A percentile compares a stretch with the other conserved stretches of the same genome.
phyloP scores from a whole-genome alignment of 2,113 vertebrate species.

The Hucho hucho region DNA sequence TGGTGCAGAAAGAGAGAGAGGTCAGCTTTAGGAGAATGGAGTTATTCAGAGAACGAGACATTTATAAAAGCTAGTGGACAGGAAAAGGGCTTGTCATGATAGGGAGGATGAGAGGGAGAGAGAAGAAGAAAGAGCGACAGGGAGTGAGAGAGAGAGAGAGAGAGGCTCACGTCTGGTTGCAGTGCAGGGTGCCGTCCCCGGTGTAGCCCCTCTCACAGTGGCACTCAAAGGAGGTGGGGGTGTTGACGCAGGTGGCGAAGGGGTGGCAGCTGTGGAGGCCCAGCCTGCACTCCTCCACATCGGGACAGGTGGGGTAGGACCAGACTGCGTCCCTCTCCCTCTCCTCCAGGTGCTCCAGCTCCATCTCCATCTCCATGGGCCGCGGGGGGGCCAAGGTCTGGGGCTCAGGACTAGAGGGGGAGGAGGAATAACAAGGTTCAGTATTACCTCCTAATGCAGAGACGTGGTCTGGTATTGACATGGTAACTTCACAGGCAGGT shows the following conservation, averaged over 20 bases:
- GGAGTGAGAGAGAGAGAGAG: not conserved
- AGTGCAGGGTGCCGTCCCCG: conserved; percentile 84
- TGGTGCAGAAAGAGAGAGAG: conserved; percentile 38
- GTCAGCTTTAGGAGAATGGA: not conserved
- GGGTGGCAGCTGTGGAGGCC: conserved; percentile 85
- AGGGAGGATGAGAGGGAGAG: not conserved
- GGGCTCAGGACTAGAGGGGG: conserved; percentile 67
- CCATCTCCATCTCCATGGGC: conserved; percentile 66
- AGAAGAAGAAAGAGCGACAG: not conserved
- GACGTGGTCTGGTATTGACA: too few species aligned
- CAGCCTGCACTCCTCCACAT: conserved; percentile 89
- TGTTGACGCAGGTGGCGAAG: conserved; percentile 86
- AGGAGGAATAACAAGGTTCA: not conserved
- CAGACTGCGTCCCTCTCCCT: conserved; percentile 79
- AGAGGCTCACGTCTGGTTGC: conserved; percentile 87
- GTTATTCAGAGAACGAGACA: too few species aligned
- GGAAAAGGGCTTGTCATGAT: too few species aligned
- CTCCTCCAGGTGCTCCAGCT: conserved; percentile 66
- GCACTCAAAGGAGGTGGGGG: conserved; percentile 86
- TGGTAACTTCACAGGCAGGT: too few species aligned
- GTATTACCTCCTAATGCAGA: too few species aligned
- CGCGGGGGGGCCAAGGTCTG: conserved; percentile 75
- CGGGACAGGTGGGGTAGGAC: conserved; percentile 87
- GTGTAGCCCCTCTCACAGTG: conserved; percentile 88
- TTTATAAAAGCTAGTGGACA: too few species aligned